Conservation (phyloP, 2,888 invertebrate genomes). For the Thysanoteuthis rhombus region DNA sequence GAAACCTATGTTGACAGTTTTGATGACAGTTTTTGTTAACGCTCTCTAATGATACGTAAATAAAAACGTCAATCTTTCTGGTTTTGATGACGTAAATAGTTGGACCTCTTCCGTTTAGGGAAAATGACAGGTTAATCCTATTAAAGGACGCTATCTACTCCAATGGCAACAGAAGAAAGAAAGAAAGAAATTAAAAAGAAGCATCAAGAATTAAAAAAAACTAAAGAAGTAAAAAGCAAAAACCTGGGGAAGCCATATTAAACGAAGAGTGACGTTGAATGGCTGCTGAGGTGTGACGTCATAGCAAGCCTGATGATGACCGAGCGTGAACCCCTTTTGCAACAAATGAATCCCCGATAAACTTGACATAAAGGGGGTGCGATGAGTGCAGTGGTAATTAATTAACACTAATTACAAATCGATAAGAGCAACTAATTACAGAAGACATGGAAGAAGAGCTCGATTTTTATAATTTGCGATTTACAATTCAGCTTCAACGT, state of each 20-base stretch:
- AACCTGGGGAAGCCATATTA: neutral
- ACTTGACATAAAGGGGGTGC: neutral
- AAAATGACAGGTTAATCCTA: neutral
- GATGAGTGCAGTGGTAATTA: neutral
- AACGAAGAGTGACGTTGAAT: neutral
- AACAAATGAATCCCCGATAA: neutral
- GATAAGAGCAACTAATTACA: neutral
- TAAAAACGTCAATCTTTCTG: neutral
- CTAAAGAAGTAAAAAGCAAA: neutral
- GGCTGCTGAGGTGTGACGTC: neutral
- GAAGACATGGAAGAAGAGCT: neutral
- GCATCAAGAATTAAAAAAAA: too few species aligned
- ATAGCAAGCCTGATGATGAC: neutral
- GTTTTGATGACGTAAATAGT: neutral
- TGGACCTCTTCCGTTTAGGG: neutral
- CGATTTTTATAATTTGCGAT: neutral
- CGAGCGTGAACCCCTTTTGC: neutral
- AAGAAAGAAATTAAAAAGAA: neutral
- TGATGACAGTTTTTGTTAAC: too few species aligned
- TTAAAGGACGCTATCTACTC: neutral
- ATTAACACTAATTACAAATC: slow-evolving; percentile 12
- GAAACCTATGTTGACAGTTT: too few species aligned
- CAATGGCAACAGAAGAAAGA: neutral
- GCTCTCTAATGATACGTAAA: neutral
- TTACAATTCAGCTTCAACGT: neutral